A percentile compares a stretch with the other conserved stretches of the same genome.
Evolutionary conservation across 2,888 invertebrate species (phyloP).

Genomic region (Oligia fasciuncula): DNA sequence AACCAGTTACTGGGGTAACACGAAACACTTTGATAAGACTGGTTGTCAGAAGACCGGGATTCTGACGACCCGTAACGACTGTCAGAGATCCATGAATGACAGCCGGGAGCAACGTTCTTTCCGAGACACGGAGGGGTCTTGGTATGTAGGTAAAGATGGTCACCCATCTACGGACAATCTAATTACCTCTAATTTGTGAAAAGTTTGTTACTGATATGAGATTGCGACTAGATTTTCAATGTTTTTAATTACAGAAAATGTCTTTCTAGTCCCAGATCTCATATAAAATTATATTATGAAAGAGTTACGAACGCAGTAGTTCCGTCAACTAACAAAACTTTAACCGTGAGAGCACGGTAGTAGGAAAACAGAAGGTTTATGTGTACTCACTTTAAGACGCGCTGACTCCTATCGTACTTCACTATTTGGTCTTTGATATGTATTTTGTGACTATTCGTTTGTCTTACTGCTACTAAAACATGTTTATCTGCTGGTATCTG

Average conservation of each 20-base stretch:
- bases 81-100: too few species aligned
- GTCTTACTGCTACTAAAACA: constrained; percentile 93
- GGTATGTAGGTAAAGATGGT: too few species aligned
- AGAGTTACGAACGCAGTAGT: constrained; percentile 11
- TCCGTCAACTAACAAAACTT: constrained; percentile 29
- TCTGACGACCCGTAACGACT: too few species aligned
- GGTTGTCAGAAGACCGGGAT: too few species aligned
- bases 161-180: too few species aligned
- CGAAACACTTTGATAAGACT: too few species aligned
- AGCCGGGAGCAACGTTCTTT: too few species aligned
- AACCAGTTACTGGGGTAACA: too few species aligned
- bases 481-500: constrained; percentile 93
- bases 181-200: neutral
- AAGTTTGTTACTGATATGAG: neutral
- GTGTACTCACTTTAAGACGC: constrained; percentile 92
- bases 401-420: constrained; percentile 93
- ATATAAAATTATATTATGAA: constrained; percentile 5
- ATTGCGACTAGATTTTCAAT: too few species aligned
- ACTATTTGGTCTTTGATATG: constrained; percentile 94
- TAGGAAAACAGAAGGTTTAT: constrained; percentile 33
- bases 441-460: constrained; percentile 94
- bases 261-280: neutral
- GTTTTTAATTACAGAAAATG: neutral
- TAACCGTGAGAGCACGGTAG: constrained; percentile 11
- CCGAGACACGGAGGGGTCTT: too few species aligned